Conservation (phyloP, 2,797 vertebrate species). For the Echiichthys vipera region DNA sequence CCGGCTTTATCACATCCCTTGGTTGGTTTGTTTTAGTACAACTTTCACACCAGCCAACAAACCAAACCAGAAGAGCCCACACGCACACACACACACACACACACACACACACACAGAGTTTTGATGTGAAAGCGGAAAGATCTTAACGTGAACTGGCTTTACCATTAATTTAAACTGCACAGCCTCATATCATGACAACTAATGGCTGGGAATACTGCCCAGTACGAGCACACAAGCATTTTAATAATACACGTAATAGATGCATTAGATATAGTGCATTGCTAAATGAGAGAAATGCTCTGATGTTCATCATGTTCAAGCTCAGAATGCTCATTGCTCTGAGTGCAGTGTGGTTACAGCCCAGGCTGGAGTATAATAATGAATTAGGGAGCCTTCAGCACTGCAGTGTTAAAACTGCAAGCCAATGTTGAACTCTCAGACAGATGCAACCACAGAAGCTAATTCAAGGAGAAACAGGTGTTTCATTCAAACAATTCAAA, state of each 20-base stretch:
- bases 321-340: constrained; percentile 13
- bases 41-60: neutral
- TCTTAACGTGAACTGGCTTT: constrained; percentile 3
- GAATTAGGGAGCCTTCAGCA: constrained; percentile 32
- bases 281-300: constrained; percentile 29
- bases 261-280: neutral
- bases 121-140: constrained; percentile 5
- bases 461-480: constrained; percentile 55
- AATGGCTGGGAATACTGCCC: constrained; percentile 13
- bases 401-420: neutral
- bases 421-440: neutral
- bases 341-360: constrained; percentile 31
- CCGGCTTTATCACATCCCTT: too few relatives aligned
- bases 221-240: neutral
- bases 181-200: constrained; percentile 17
- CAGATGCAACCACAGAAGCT: constrained; percentile 32
- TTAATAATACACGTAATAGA: constrained; percentile 34
- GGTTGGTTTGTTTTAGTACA: too few relatives aligned
- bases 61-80: neutral
- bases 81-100: too few relatives aligned
- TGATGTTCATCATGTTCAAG: constrained; percentile 34
- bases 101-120: too few relatives aligned
- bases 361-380: constrained; percentile 10
- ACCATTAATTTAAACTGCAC: constrained; percentile 9
- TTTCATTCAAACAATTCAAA: constrained; percentile 46